A percentile compares a stretch with the other conserved stretches of the same genome.
These are phyloP conservation scores for Labeo catla DNA, from an alignment of 2,113 vertebrate genomes.

Conservation along the genomic window DNA sequence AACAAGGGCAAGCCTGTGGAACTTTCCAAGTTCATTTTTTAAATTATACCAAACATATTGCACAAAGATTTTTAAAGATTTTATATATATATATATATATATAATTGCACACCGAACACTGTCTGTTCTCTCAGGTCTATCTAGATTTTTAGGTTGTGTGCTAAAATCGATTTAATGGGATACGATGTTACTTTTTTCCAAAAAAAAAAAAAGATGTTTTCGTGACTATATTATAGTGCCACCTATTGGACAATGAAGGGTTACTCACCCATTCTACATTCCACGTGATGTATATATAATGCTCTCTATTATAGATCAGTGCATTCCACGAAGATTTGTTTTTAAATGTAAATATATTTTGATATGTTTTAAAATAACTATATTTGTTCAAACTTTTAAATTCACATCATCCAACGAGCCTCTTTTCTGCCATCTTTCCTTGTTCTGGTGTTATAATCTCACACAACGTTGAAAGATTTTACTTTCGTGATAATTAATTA, in stretches of 20 bases:
- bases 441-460: not conserved
- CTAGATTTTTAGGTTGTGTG: not conserved
- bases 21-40: not conserved
- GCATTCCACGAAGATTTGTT: not conserved
- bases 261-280: too few relatives aligned
- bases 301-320: too few relatives aligned
- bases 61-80: not conserved
- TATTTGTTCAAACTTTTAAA: not conserved
- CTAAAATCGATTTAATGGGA: not conserved
- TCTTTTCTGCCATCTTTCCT: not conserved
- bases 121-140: not conserved
- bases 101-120: not conserved
- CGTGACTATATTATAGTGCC: conserved; percentile 30
- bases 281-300: too few relatives aligned
- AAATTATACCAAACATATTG: not conserved
- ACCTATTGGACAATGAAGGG: conserved; percentile 27
- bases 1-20: conserved; percentile 50
- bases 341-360: not conserved
- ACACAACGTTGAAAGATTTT: not conserved
- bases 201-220: not conserved
- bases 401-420: not conserved
- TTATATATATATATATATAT: not conserved
- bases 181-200: not conserved
- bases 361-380: not conserved
- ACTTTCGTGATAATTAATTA: not conserved